Evolutionary conservation across 2,797 vertebrate genomes (phyloP).

Genomic region (Aldrovandia affinis): DNA sequence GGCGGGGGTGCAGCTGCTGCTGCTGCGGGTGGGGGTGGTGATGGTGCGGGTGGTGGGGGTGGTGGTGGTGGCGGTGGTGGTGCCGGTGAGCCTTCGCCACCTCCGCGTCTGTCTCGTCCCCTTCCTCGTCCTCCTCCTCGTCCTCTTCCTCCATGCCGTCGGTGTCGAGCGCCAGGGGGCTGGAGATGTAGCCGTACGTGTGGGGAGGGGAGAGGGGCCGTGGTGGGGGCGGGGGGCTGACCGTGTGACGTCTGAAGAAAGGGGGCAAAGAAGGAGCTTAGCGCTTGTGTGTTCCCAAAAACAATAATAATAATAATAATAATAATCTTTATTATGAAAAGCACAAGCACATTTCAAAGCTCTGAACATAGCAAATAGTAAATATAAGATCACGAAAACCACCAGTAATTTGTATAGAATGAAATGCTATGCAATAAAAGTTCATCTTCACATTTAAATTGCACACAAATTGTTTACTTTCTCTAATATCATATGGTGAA

Average conservation of each 20-base stretch:
- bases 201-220: slow-evolving; percentile 91
- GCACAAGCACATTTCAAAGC: neutral
- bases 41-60: slow-evolving; percentile 55
- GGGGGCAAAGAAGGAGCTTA: neutral
- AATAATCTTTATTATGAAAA: neutral
- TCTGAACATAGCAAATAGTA: too few relatives aligned
- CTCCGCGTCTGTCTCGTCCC: slow-evolving; percentile 90
- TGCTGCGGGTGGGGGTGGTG: slow-evolving; percentile 81
- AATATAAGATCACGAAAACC: too few relatives aligned
- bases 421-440: too few relatives aligned
- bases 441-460: too few relatives aligned
- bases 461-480: too few relatives aligned
- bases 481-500: too few relatives aligned
- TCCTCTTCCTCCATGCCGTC: slow-evolving; percentile 89
- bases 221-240: slow-evolving; percentile 89
- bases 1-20: slow-evolving; percentile 78
- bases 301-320: neutral
- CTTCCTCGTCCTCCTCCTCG: slow-evolving; percentile 77
- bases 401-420: too few relatives aligned
- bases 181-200: slow-evolving; percentile 94
- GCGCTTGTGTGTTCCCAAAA: neutral
- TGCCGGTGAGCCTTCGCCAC: slow-evolving; percentile 88
- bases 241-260: slow-evolving; percentile 80
- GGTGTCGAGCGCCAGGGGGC: slow-evolving; percentile 90
- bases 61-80: slow-evolving; percentile 60